A percentile compares a stretch with the other conserved stretches of the same genome.
Conservation (phyloP, 1,140 invertebrate species). For the Temnothorax longispinosus region DNA sequence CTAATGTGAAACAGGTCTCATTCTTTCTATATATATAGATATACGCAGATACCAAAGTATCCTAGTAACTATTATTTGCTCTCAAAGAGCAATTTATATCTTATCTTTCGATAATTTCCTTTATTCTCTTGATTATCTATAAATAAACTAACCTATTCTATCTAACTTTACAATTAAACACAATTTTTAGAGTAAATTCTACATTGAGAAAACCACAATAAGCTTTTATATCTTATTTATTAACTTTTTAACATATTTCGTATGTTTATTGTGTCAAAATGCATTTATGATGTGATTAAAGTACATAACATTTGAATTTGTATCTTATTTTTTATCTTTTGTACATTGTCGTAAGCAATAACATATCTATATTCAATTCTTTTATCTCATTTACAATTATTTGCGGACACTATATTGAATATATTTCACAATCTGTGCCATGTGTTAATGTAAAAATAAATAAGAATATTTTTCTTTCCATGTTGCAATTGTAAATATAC, state of each 20-base stretch:
- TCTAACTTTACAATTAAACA: conserved; percentile 4
- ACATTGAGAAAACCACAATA: not conserved
- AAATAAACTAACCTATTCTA: not conserved
- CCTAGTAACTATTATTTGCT: not conserved
- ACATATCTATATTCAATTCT: conserved; percentile 14
- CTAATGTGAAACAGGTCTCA: conserved; percentile 42
- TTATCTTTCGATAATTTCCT: conserved; percentile 14
- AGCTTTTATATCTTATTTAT: conserved; percentile 32
- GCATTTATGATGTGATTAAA: conserved; percentile 26
- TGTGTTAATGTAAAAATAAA: conserved; percentile 54
- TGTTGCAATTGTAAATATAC: conserved; percentile 66
- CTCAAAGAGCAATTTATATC: conserved; percentile 21
- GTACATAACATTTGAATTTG: not conserved
- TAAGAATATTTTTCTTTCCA: conserved; percentile 20
- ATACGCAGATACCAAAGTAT: conserved; percentile 36
- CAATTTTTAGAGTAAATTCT: conserved; percentile 32
- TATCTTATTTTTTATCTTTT: conserved; percentile 28
- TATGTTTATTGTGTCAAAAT: conserved; percentile 5
- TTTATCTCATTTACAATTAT: conserved; percentile 24
- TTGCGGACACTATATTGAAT: conserved; percentile 1
- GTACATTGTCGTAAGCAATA: conserved; percentile 2
- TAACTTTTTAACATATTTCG: conserved; percentile 18
- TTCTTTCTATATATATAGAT: not conserved
- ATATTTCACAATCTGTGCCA: conserved; percentile 61
- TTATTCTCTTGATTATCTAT: conserved; percentile 18